A percentile compares a stretch with the other conserved stretches of the same genome.
These are phyloP conservation scores for Cranoglanis bouderius DNA, from an alignment of 2,113 vertebrate species.

Conservation along the genomic window DNA sequence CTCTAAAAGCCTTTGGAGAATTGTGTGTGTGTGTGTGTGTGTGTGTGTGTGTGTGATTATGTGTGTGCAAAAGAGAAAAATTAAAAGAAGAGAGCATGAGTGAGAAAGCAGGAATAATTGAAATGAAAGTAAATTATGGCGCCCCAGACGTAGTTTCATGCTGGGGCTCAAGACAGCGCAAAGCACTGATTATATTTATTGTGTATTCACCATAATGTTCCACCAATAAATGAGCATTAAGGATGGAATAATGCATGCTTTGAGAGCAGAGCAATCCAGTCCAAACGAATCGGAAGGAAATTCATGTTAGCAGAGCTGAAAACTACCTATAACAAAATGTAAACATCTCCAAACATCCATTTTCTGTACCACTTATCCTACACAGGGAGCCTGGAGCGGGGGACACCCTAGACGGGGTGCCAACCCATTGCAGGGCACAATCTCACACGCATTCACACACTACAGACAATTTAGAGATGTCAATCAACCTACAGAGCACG, in stretches of 20 bases:
- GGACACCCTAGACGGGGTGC: no score
- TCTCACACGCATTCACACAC: no score
- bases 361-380: no score
- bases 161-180: constrained; percentile 2
- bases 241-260: background rate
- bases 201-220: background rate
- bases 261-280: background rate
- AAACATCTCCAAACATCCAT: background rate
- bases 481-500: no score
- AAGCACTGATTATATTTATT: constrained; percentile 6
- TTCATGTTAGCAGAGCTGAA: background rate
- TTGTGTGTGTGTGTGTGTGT: constrained; percentile 15
- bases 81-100: background rate
- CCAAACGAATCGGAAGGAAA: background rate
- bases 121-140: constrained; percentile 10
- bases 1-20: constrained; percentile 28
- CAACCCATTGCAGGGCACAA: no score
- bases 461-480: no score
- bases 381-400: no score
- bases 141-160: background rate
- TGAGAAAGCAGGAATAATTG: constrained; percentile 30
- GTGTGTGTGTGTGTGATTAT: constrained; percentile 5
- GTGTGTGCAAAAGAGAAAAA: background rate
- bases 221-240: constrained; percentile 15
- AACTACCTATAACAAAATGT: background rate